Evolutionary conservation across 2,888 invertebrate genomes (phyloP).

Genomic region (Acleris literana): DNA sequence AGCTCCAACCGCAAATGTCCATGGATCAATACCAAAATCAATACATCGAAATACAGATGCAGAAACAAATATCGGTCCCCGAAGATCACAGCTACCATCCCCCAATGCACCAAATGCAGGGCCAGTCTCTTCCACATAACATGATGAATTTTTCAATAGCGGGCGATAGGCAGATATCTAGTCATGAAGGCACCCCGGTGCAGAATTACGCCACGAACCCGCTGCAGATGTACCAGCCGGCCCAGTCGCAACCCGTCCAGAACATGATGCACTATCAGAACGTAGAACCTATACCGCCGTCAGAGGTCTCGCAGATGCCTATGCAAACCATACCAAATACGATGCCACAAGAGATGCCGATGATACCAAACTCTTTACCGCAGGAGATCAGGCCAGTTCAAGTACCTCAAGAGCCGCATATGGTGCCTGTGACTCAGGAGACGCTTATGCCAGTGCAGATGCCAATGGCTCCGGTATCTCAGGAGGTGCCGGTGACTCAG

Average conservation of each 20-base stretch:
- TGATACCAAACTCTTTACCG: slow-evolving; percentile 30
- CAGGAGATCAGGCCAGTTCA: slow-evolving; percentile 37
- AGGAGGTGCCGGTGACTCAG: slow-evolving; percentile 50
- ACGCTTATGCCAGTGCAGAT: slow-evolving; percentile 41
- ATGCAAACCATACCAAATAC: slow-evolving; percentile 9
- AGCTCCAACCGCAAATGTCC: slow-evolving; percentile 69
- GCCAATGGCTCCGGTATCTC: slow-evolving; percentile 31
- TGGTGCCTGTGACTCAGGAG: slow-evolving; percentile 34
- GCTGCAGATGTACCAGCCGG: slow-evolving; percentile 73
- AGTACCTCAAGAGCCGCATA: slow-evolving; percentile 20
- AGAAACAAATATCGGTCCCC: slow-evolving; percentile 61
- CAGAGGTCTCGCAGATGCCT: background rate
- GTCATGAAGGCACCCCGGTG: slow-evolving; percentile 80
- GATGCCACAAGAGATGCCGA: slow-evolving; percentile 40
- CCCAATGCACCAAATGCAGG: slow-evolving; percentile 67
- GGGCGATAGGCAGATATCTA: slow-evolving; percentile 77
- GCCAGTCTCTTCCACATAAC: slow-evolving; percentile 74
- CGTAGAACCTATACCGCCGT: background rate
- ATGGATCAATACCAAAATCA: slow-evolving; percentile 69
- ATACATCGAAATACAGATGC: slow-evolving; percentile 57
- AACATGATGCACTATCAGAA: slow-evolving; percentile 14
- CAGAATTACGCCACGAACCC: slow-evolving; percentile 77
- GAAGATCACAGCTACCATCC: slow-evolving; percentile 67
- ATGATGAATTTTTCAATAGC: slow-evolving; percentile 68
- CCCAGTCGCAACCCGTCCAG: slow-evolving; percentile 54